Base-by-base conservation (phyloP, 2,888 invertebrate species). In the Neocrepidodera transversa region DNA sequence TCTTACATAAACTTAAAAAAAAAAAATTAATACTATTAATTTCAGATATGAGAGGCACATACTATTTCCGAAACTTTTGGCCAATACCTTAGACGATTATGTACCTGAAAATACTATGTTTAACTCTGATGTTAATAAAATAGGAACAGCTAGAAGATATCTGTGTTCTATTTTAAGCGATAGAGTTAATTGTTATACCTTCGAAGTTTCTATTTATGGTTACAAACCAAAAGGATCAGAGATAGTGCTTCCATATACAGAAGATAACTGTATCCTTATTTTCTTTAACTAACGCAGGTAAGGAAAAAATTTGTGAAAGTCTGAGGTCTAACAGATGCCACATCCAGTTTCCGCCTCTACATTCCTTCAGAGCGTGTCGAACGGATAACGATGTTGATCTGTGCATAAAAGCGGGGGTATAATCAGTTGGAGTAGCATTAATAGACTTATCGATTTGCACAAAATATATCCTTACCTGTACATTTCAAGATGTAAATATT, bases 221-320 rank as follows among this genome's bases (percentile, higher is more conserved):
- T 92, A 94, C 72, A 86, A 86, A 72, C 80, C 89, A 11, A 86
- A 87, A 50, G 85, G 87, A 43, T 84, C 86, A 2, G 85, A 90
- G 51, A 87, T 87, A 1, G 83, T 90, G 58, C 84, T 93, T 56
- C 90, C 93, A 26, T 97, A 97, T 77, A 96, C 92, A 32, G 96
- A 97, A 83, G 95, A 96, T 71, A 90, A 91, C 68, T 97, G 97
- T 97, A 93, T 93, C 92, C 91, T 91, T 86, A 23, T 5, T n/a
- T n/a, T n/a, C n/a, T n/a, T n/a, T n/a, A n/a, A n/a, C n/a, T n/a
- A n/a, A n/a, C n/a, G n/a, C n/a, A n/a, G n/a, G n/a, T n/a, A n/a
- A n/a, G n/a, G n/a, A n/a, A n/a, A n/a, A n/a, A n/a, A n/a, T n/a
- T n/a, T n/a, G n/a, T n/a, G n/a, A n/a, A n/a, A n/a, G n/a, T n/a